phyloP scores from a whole-genome alignment of 1,140 invertebrate species.

The Drosophila lowei region DNA sequence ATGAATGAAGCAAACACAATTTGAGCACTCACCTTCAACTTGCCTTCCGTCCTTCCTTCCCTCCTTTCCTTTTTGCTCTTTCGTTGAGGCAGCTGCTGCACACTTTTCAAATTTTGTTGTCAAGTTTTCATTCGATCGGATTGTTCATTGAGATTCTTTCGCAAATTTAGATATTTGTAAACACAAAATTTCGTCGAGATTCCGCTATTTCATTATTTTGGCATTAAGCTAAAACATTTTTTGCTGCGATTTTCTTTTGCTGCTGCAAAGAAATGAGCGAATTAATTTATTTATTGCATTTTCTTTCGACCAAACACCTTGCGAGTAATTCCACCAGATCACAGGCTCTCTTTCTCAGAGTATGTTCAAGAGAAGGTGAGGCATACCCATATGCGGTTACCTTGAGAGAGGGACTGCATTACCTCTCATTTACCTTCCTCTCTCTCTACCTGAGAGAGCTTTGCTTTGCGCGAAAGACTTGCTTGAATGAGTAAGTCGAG shows the following conservation, averaged over 20 bases:
- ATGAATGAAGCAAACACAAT: slow-evolving; percentile 16
- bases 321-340: no score
- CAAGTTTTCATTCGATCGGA: slow-evolving; percentile 30
- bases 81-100: neutral
- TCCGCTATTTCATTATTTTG: slow-evolving; percentile 28
- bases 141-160: slow-evolving; percentile 31
- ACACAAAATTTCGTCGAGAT: slow-evolving; percentile 32
- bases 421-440: no score
- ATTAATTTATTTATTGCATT: slow-evolving; percentile 30
- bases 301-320: slow-evolving; percentile 8
- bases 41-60: slow-evolving; percentile 16
- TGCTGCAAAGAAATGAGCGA: slow-evolving; percentile 48
- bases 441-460: neutral
- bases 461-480: slow-evolving; percentile 19
- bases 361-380: no score
- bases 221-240: slow-evolving; percentile 36
- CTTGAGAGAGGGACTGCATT: no score
- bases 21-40: slow-evolving; percentile 26
- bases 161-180: slow-evolving; percentile 29
- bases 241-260: slow-evolving; percentile 1
- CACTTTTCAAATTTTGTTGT: neutral
- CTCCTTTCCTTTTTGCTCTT: neutral
- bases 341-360: no score
- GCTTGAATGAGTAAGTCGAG: slow-evolving; percentile 57
- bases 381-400: no score